Base-by-base conservation (phyloP, 2,113 vertebrate species). In the Romanogobio albipinnatus region DNA sequence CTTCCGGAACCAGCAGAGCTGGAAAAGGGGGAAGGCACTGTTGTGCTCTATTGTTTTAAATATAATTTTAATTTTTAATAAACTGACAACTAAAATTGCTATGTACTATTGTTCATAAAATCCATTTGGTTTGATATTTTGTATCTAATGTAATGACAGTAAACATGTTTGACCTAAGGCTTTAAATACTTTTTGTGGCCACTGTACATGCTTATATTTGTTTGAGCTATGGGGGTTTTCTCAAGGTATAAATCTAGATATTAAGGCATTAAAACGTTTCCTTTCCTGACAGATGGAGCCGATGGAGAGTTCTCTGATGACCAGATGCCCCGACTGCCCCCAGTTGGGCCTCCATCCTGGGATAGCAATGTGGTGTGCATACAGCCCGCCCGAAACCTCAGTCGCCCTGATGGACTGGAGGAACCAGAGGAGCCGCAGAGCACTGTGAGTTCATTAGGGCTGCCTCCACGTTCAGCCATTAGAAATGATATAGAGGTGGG, bases 331-430 rank as follows among this genome's bases (percentile, higher is more conserved):
- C 95, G 96, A 85, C 95, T 97, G 82, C 97, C 97, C 86, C 97
- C 97, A 36, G 93, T 94, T 76, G 96, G 96, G 87, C 94, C 94
- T 4, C 94, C 94, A 45, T 96, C 96, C 47, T 99, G 97, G 98
- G 96, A 98, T 90, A 97, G 96, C 81, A 97, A 96, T 6, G 98
- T 99, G 5, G 98, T 99, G 86, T 98, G 97, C 85, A 98, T 97
- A 90, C 98, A 99, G 87, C 98, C 98, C 64, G 95, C 97, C 73
- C 96, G 98, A 86, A 98, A 99, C 87, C 96, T 96, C 71, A 97
- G 96, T 89, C 95, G 96, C 5, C 98, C 98, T 17, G 98, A 99
- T 56, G 97, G 96, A 77, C 96, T 96, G 86, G 98, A 99, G 91
- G 98, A 99, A 89, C 93, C 96, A 0, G 97, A 98, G 88, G 96